A percentile compares a stretch with the other conserved stretches of the same genome.
phyloP scores from a whole-genome alignment of 2,888 invertebrate species.

The Brachynemurus nebulosus region DNA sequence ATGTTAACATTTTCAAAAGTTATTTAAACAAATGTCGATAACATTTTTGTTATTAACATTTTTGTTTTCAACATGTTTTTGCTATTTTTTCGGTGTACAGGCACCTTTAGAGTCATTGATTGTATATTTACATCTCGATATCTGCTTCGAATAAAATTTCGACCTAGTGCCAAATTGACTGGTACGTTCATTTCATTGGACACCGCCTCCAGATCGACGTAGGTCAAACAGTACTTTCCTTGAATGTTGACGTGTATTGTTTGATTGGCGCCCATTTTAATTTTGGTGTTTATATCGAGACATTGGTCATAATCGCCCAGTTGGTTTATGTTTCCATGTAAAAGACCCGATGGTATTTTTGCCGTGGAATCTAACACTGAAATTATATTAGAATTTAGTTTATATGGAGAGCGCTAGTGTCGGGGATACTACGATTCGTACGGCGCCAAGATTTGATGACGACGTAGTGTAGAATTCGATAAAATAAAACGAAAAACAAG shows the following conservation, averaged over 20 bases:
- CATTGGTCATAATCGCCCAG: constrained; percentile 59
- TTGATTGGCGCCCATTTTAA: constrained; percentile 43
- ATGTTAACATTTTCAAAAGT: too few species aligned
- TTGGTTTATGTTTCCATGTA: constrained; percentile 57
- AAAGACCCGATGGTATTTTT: constrained; percentile 52
- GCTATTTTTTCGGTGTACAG: neutral
- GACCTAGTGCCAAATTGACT: constrained; percentile 48
- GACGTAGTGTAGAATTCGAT: too few species aligned
- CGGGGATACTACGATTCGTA: too few species aligned
- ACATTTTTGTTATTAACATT: too few species aligned
- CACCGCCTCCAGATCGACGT: constrained; percentile 45
- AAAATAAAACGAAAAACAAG: too few species aligned
- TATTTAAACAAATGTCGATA: too few species aligned
- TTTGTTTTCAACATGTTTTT: too few species aligned
- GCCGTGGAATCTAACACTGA: constrained; percentile 58
- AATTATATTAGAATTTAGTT: too few species aligned
- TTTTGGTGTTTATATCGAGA: constrained; percentile 37
- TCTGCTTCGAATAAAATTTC: constrained; percentile 46
- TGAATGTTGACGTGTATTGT: constrained; percentile 45
- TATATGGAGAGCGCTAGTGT: too few species aligned
- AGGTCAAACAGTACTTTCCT: constrained; percentile 55
- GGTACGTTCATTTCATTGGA: constrained; percentile 44
- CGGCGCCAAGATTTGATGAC: too few species aligned
- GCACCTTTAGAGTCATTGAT: too few species aligned
- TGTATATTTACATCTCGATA: constrained; percentile 41